phyloP scores from a whole-genome alignment of 2,113 vertebrate genomes.

The Ceyx margarethae region DNA sequence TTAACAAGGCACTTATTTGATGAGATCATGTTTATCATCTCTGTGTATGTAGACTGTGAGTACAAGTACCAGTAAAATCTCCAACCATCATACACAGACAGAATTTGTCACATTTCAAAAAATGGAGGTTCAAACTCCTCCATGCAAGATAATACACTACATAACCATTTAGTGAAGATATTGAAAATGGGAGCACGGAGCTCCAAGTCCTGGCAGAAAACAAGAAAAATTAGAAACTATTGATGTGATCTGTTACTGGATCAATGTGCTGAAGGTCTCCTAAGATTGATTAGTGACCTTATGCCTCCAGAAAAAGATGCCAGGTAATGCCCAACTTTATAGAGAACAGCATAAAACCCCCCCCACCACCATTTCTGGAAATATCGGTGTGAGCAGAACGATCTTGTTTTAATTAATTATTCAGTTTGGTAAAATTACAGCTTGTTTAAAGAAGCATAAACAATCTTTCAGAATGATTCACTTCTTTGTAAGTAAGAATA shows the following conservation, averaged over 20 bases:
- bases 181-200: not conserved
- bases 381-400: not conserved
- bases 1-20: not conserved
- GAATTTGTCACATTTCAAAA: too few relatives aligned
- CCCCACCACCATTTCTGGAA: not conserved
- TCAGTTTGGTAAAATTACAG: slow-evolving; percentile 43
- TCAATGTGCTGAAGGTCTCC: not conserved
- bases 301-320: not conserved
- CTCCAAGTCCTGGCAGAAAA: not conserved
- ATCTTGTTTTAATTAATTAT: slow-evolving; percentile 49
- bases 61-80: not conserved
- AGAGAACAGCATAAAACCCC: not conserved
- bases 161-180: not conserved
- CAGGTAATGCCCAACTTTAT: not conserved
- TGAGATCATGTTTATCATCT: not conserved
- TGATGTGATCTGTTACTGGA: not conserved
- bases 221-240: not conserved
- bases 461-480: slow-evolving; percentile 42
- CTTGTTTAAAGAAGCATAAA: slow-evolving; percentile 27
- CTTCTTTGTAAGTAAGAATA: slow-evolving; percentile 15
- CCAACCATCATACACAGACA: not conserved
- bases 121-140: too few relatives aligned
- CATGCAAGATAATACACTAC: not conserved
- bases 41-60: rapidly evolving
- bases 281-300: not conserved